Evolutionary conservation across 2,888 invertebrate genomes (phyloP).

Genomic region (Trachelus iudaicus): DNA sequence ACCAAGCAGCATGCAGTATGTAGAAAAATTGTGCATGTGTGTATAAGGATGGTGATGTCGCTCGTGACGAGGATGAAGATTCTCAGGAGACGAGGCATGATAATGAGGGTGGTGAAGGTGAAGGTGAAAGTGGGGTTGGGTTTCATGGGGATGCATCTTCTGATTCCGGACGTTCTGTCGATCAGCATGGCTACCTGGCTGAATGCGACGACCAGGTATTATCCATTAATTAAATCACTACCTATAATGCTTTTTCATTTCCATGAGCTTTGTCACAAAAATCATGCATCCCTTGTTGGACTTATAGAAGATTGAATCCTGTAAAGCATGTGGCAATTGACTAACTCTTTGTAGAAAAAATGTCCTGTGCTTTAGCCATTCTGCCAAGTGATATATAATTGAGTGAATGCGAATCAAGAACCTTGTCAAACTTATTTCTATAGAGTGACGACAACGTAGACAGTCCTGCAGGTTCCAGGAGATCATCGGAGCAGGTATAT

Average conservation of each 20-base stretch:
- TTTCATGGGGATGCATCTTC: conserved; percentile 54
- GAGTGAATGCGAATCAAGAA: not conserved
- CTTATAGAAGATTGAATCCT: not conserved
- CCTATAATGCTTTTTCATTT: not conserved
- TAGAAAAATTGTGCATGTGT: conserved; percentile 62
- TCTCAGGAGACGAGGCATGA: conserved; percentile 47
- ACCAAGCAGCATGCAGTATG: conserved; percentile 54
- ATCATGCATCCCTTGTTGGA: not conserved
- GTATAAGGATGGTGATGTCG: conserved; percentile 63
- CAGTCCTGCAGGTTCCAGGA: conserved; percentile 64
- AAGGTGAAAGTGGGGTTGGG: conserved; percentile 43
- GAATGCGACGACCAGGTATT: conserved; percentile 62
- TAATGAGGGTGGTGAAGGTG: conserved; percentile 49
- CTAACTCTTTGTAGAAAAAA: not conserved
- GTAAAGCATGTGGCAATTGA: not conserved
- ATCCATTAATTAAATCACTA: not conserved
- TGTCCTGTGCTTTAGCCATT: not conserved
- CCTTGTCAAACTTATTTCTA: conserved; percentile 40
- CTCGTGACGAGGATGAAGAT: conserved; percentile 68
- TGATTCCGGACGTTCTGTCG: conserved; percentile 55
- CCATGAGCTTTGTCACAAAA: not conserved
- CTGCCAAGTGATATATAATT: not conserved
- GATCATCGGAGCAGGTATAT: conserved; percentile 61
- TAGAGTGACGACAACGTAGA: conserved; percentile 77
- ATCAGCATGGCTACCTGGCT: conserved; percentile 57